These are phyloP conservation scores for Ochotona curzoniae DNA, from an alignment of 2,113 vertebrate genomes.

Conservation along the genomic window DNA sequence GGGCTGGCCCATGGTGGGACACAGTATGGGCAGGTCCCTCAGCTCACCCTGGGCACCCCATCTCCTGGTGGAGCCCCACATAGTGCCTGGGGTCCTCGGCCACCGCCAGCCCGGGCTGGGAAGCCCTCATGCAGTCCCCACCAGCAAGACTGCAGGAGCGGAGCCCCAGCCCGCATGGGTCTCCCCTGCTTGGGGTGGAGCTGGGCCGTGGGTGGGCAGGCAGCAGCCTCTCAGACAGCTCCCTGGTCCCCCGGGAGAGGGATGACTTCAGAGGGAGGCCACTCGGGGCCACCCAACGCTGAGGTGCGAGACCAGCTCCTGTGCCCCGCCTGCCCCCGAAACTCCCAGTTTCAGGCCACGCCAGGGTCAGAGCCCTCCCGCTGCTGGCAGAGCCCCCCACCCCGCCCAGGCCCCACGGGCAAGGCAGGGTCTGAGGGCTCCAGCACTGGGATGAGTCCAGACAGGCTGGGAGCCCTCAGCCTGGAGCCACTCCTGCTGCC, in stretches of 20 bases:
- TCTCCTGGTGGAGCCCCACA: too few relatives aligned
- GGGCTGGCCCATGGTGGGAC: too few relatives aligned
- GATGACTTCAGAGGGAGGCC: neutral
- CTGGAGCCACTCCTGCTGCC: neutral
- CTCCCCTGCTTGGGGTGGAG: neutral
- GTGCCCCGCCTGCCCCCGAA: neutral
- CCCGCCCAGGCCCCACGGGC: neutral
- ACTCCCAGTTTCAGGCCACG: neutral
- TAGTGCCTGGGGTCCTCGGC: too few relatives aligned
- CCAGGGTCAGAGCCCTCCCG: neutral
- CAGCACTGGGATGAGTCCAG: neutral
- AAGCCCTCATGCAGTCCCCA: too few relatives aligned
- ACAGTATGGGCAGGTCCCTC: too few relatives aligned
- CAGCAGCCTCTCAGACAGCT: neutral
- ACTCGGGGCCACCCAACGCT: neutral
- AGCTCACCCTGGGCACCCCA: too few relatives aligned
- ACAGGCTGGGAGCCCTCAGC: neutral
- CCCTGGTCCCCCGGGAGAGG: neutral
- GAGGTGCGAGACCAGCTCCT: neutral
- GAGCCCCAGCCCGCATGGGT: neutral
- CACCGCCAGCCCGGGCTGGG: too few relatives aligned
- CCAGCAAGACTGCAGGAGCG: too few relatives aligned
- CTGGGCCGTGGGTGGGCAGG: neutral
- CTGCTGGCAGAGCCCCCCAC: fast-evolving
- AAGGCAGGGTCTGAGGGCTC: neutral